Percentiles rank a stretch among this genome's conserved stretches.
These are phyloP conservation scores for Gandaritis pyraliata DNA, from an alignment of 2,888 invertebrate genomes.

Conservation along the genomic window DNA sequence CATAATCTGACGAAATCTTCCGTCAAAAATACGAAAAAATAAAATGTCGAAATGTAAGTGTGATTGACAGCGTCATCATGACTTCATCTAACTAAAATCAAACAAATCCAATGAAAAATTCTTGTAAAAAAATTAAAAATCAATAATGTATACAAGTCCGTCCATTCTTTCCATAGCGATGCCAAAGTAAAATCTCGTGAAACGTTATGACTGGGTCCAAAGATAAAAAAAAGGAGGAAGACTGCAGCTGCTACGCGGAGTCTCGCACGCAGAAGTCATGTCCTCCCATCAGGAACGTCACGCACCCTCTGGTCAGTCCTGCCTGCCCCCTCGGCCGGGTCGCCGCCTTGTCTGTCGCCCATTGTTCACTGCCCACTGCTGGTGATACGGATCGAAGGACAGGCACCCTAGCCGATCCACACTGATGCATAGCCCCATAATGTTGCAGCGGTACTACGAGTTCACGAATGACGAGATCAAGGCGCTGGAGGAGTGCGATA, in stretches of 20 bases:
- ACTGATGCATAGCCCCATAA: neutral
- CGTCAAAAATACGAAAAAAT: constrained; percentile 4
- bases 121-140: constrained; percentile 33
- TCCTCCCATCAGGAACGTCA: constrained; percentile 61
- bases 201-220: constrained; percentile 62
- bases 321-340: too few relatives aligned
- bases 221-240: constrained; percentile 47
- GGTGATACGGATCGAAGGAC: too few relatives aligned
- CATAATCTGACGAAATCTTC: too few relatives aligned
- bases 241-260: constrained; percentile 56
- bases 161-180: constrained; percentile 45
- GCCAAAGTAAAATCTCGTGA: constrained; percentile 43
- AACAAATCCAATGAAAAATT: constrained; percentile 34
- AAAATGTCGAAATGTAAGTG: constrained; percentile 2
- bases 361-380: too few relatives aligned
- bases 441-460: constrained; percentile 81
- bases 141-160: constrained; percentile 37
- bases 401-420: too few relatives aligned
- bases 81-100: constrained; percentile 11
- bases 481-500: constrained; percentile 90
- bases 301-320: constrained; percentile 71
- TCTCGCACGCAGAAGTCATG: constrained; percentile 50
- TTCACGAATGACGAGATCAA: constrained; percentile 89
- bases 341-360: neutral
- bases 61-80: constrained; percentile 13